Evolutionary conservation across 2,888 invertebrate species (phyloP).

Genomic region (Chrysotoxum bicinctum): DNA sequence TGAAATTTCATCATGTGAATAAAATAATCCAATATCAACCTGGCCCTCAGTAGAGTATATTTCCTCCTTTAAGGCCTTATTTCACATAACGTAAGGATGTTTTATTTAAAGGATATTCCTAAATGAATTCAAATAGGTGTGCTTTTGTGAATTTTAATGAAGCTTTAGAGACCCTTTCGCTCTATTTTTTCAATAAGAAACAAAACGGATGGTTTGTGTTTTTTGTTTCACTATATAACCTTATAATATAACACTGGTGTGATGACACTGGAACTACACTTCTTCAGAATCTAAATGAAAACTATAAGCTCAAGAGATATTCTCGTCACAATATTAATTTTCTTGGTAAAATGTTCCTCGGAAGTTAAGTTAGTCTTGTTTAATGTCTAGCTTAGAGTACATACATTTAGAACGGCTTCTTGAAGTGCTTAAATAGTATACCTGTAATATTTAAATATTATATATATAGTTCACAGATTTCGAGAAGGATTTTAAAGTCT

Average conservation of each 20-base stretch:
- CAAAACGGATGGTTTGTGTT: background rate
- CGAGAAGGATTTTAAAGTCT: too few relatives aligned
- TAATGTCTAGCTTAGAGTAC: background rate
- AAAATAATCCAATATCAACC: background rate
- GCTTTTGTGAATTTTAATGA: slow-evolving; percentile 12
- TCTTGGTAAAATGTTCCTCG: background rate
- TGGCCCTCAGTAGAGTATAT: background rate
- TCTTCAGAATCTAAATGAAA: background rate
- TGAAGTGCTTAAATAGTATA: too few relatives aligned
- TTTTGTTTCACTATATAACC: background rate
- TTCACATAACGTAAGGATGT: background rate
- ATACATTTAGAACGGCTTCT: too few relatives aligned
- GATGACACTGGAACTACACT: too few relatives aligned
- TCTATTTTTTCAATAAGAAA: background rate
- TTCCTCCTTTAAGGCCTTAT: background rate
- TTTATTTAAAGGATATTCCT: slow-evolving; percentile 2
- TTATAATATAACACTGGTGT: background rate
- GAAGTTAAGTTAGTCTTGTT: background rate
- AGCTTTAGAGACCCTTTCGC: background rate
- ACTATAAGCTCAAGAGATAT: slow-evolving; percentile 12
- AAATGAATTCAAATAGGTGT: slow-evolving; percentile 30
- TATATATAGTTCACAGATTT: too few relatives aligned
- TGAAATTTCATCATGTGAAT: slow-evolving; percentile 3
- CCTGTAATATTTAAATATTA: too few relatives aligned
- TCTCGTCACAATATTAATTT: slow-evolving; percentile 25